Conservation (phyloP, 2,113 vertebrate species). For the Ptilonorhynchus violaceus region DNA sequence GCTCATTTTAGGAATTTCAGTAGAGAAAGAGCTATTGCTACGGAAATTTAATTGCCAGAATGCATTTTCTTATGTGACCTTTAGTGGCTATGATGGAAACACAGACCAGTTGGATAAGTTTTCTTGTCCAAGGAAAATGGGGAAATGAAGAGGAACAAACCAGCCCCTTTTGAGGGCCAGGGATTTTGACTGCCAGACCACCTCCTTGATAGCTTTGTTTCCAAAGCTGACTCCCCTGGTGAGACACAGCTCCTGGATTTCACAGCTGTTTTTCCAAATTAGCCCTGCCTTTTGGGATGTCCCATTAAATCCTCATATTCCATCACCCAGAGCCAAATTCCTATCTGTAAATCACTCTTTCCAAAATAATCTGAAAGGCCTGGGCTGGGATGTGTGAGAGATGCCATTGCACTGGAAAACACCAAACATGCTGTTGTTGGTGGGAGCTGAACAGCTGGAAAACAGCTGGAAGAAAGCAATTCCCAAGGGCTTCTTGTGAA, state of each 20-base stretch:
- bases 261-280: constrained; percentile 1
- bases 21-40: not conserved
- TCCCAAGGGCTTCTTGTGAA: not conserved
- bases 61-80: not conserved
- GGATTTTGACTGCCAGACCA: not conserved
- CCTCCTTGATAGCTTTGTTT: not conserved
- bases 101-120: not conserved
- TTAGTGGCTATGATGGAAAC: not conserved
- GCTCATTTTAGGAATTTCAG: not conserved
- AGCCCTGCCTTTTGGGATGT: not conserved
- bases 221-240: not conserved
- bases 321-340: not conserved
- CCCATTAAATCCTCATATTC: not conserved
- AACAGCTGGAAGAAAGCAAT: not conserved
- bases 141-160: not conserved
- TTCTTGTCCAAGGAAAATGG: not conserved
- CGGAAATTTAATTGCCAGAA: not conserved
- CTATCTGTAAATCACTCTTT: not conserved
- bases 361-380: not conserved
- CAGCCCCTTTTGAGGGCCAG: not conserved
- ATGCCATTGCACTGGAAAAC: not conserved
- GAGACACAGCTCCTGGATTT: constrained; percentile 1
- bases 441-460: not conserved
- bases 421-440: not conserved
- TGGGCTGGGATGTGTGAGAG: not conserved